Percentiles rank a stretch among this genome's conserved stretches.
Conservation (phyloP, 2,888 invertebrate genomes). For the Acanthosepion pharaonis region DNA sequence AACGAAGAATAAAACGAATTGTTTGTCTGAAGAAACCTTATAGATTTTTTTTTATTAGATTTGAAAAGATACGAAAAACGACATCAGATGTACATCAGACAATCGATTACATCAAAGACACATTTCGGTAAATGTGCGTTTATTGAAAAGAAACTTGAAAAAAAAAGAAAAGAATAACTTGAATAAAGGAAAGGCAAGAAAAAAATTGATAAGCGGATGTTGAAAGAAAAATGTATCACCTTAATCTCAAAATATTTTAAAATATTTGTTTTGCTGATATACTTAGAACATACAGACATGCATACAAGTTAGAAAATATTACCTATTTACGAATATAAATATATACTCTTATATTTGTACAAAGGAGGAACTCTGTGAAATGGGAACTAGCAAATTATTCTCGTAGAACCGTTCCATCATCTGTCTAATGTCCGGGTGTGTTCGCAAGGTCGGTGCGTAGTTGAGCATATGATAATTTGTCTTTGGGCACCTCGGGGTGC, state of each 20-base stretch:
- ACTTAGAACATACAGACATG: background rate
- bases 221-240: background rate
- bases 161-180: background rate
- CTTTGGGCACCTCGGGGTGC: too few relatives aligned
- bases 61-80: background rate
- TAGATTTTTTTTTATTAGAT: background rate
- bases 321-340: background rate
- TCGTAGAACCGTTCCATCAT: too few relatives aligned
- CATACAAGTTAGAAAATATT: background rate
- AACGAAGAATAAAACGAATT: background rate
- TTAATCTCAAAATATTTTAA: background rate
- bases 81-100: background rate
- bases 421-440: too few relatives aligned
- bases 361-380: too few relatives aligned
- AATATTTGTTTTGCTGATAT: background rate
- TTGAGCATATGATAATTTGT: too few relatives aligned
- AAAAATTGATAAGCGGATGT: background rate
- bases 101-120: slow-evolving; percentile 12
- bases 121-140: background rate
- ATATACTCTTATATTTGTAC: too few relatives aligned
- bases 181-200: too few relatives aligned
- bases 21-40: background rate
- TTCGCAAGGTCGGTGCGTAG: too few relatives aligned
- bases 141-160: background rate
- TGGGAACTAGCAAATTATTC: too few relatives aligned